phyloP scores from a whole-genome alignment of 1,140 invertebrate genomes.

The Dendrolimus kikuchii region DNA sequence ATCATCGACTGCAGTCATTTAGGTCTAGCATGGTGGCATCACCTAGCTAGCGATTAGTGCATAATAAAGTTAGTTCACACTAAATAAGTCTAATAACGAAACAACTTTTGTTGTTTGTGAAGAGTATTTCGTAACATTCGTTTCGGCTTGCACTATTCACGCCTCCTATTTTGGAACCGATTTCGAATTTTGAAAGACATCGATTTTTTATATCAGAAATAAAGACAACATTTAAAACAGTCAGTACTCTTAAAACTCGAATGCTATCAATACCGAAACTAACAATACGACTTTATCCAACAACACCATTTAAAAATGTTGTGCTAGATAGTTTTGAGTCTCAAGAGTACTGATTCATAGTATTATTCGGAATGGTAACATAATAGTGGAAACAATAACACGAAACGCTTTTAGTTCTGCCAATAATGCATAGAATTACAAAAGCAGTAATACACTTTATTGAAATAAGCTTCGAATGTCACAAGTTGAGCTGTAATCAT shows the following conservation, averaged over 20 bases:
- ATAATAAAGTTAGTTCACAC: slow-evolving; percentile 26
- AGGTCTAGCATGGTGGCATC: slow-evolving; percentile 59
- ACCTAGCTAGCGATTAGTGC: slow-evolving; percentile 61
- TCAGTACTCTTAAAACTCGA: background rate
- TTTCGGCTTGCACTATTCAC: slow-evolving; percentile 33
- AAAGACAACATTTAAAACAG: background rate
- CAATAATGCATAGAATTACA: slow-evolving; percentile 47
- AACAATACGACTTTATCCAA: no score
- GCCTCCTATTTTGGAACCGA: slow-evolving; percentile 36
- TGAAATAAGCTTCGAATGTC: slow-evolving; percentile 44
- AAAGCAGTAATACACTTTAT: slow-evolving; percentile 48
- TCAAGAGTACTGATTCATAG: background rate
- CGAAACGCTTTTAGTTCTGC: slow-evolving; percentile 55
- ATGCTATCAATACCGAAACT: no score
- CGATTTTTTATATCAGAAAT: background rate
- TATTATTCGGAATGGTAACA: slow-evolving; percentile 48
- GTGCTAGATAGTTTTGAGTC: no score
- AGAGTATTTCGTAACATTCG: background rate
- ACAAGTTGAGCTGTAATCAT: slow-evolving; percentile 37
- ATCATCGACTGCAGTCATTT: slow-evolving; percentile 56
- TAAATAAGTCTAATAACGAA: slow-evolving; percentile 10
- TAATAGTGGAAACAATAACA: slow-evolving; percentile 43
- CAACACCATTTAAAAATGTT: no score
- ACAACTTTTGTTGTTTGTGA: no score
- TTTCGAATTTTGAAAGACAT: slow-evolving; percentile 22